phyloP scores from a whole-genome alignment of 2,888 invertebrate genomes.

The Pheosia gnoma region DNA sequence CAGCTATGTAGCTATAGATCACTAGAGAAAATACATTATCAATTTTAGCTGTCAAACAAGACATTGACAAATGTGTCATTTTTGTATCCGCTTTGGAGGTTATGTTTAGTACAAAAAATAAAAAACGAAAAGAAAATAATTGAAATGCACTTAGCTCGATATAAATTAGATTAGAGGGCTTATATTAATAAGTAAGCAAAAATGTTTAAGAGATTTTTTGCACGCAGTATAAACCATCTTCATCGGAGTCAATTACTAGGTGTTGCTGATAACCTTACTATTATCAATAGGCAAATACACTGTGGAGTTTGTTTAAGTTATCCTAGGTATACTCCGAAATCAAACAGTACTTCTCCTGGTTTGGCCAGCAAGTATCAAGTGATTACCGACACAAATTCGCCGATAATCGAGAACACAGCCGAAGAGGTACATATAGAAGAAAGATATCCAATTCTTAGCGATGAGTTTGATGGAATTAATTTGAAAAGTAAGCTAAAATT shows the following conservation, averaged over 20 bases:
- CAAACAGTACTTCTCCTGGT: constrained; percentile 70
- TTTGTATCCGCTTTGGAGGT: not conserved
- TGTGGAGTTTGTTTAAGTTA: constrained; percentile 63
- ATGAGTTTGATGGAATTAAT: constrained; percentile 86
- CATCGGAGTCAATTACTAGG: constrained; percentile 22
- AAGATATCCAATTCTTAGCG: constrained; percentile 66
- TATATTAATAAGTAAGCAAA: constrained; percentile 6
- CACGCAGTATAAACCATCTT: constrained; percentile 25
- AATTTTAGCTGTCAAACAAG: no score
- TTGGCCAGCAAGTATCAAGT: constrained; percentile 86
- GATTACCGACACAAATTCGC: constrained; percentile 88
- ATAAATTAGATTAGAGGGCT: not conserved
- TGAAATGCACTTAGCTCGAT: not conserved
- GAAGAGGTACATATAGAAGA: constrained; percentile 83
- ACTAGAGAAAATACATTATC: no score
- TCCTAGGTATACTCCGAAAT: constrained; percentile 67
- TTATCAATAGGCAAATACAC: constrained; percentile 62
- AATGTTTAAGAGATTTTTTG: constrained; percentile 44
- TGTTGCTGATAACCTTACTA: constrained; percentile 40
- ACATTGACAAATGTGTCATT: no score
- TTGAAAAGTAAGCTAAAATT: constrained; percentile 81
- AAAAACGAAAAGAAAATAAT: no score
- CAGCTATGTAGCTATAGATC: no score
- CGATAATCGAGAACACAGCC: constrained; percentile 88
- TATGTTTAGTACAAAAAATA: not conserved